These are phyloP conservation scores for Coptodon bakossiorum DNA, from an alignment of 2,113 vertebrate genomes.

Conservation along the genomic window DNA sequence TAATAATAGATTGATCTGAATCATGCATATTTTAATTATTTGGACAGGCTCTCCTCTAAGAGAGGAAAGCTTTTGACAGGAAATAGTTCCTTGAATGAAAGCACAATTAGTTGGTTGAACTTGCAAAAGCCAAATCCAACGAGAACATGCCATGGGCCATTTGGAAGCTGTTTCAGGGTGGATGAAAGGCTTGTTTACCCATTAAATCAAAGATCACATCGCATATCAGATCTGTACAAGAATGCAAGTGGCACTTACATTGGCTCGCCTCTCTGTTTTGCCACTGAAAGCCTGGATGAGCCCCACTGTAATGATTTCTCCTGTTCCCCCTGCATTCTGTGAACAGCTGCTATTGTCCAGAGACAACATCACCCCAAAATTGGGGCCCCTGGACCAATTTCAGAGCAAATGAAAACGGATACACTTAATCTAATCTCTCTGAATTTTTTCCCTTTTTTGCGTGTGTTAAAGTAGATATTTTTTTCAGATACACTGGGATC, in stretches of 20 bases:
- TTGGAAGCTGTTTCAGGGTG: not conserved
- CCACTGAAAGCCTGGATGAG: constrained; percentile 45
- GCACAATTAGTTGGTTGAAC: not conserved
- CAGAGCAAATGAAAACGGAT: constrained; percentile 65
- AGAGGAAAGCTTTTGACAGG: not conserved
- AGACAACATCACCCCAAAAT: constrained; percentile 53
- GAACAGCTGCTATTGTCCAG: constrained; percentile 72
- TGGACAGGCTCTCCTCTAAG: not conserved
- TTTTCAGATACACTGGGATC: constrained; percentile 35
- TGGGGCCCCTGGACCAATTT: constrained; percentile 60
- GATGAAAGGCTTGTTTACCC: constrained; percentile 2
- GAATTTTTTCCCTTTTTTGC: not conserved
- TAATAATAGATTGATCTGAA: constrained; percentile 18
- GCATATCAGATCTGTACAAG: not conserved
- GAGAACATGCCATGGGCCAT: constrained; percentile 7
- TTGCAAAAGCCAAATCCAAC: not conserved
- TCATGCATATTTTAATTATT: not conserved
- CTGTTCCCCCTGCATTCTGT: constrained; percentile 9
- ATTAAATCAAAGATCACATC: not conserved
- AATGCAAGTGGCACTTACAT: constrained; percentile 11
- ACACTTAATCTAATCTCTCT: constrained; percentile 65
- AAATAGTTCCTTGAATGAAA: constrained; percentile 13
- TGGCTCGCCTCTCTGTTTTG: constrained; percentile 16
- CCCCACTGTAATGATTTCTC: constrained; percentile 65
- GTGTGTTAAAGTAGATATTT: not conserved